A percentile compares a stretch with the other conserved stretches of the same genome.
These are phyloP conservation scores for Isoperla grammatica DNA, from an alignment of 2,888 invertebrate species.

Conservation along the genomic window DNA sequence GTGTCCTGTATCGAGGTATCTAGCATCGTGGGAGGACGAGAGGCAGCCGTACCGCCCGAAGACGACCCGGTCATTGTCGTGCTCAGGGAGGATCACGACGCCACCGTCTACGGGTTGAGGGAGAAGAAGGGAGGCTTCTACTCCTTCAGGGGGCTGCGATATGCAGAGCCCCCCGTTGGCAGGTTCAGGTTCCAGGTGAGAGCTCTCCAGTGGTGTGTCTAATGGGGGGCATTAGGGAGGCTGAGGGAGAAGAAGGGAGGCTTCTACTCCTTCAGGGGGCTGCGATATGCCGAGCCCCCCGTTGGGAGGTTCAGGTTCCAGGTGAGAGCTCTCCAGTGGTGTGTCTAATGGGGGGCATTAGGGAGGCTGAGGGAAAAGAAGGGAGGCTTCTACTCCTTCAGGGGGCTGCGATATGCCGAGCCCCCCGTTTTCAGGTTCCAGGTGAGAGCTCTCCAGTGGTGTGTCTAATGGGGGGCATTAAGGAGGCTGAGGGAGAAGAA, in stretches of 20 bases:
- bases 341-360: too few relatives aligned
- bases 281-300: conserved; percentile 62
- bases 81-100: conserved; percentile 55
- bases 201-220: too few relatives aligned
- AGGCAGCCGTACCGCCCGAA: conserved; percentile 59
- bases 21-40: conserved; percentile 61
- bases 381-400: conserved; percentile 62
- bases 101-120: conserved; percentile 57
- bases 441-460: too few relatives aligned
- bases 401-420: conserved; percentile 64
- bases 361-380: conserved; percentile 54
- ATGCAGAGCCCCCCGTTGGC: conserved; percentile 55
- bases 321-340: too few relatives aligned
- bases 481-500: conserved; percentile 54
- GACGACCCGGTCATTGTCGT: conserved; percentile 67
- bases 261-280: conserved; percentile 66
- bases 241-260: conserved; percentile 53
- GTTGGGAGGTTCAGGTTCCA: conserved; percentile 53
- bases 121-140: conserved; percentile 58
- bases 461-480: too few relatives aligned
- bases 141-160: conserved; percentile 68
- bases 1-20: background rate
- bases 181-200: conserved; percentile 53
- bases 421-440: conserved; percentile 56
- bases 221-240: too few relatives aligned